A percentile compares a stretch with the other conserved stretches of the same genome.
Conservation (phyloP, 1,140 invertebrate species). For the Branchinecta lynchi region DNA sequence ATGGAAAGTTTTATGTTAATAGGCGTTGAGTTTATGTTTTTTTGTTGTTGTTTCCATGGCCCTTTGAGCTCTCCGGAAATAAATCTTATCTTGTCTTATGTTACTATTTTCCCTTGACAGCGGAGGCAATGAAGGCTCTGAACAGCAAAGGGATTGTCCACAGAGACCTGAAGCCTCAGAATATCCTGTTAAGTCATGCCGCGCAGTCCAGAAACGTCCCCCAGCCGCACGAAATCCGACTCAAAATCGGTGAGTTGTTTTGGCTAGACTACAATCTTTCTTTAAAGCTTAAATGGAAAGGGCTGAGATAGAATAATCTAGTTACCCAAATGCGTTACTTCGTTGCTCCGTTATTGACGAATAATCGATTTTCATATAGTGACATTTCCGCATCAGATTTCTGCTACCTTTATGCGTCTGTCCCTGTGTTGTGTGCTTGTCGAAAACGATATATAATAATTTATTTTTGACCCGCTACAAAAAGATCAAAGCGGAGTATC, state of each 20-base stretch:
- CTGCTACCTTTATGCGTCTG: no score
- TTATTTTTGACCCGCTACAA: no score
- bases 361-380: no score
- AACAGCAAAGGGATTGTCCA: slow-evolving; percentile 96
- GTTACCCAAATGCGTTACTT: no score
- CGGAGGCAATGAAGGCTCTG: slow-evolving; percentile 89
- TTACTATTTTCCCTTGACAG: slow-evolving; percentile 35
- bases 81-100: not conserved
- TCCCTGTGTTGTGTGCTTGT: no score
- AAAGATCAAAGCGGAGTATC: no score
- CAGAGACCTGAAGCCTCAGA: slow-evolving; percentile 95
- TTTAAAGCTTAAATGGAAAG: no score
- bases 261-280: no score
- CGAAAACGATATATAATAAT: no score
- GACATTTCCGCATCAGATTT: no score
- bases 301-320: no score
- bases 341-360: no score
- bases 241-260: slow-evolving; percentile 68
- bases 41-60: not conserved
- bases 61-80: not conserved
- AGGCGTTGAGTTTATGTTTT: slow-evolving; percentile 4
- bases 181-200: slow-evolving; percentile 78
- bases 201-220: slow-evolving; percentile 49
- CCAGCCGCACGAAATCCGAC: slow-evolving; percentile 70
- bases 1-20: not conserved